Conservation (phyloP, 2,113 vertebrate species). For the Pedetes capensis region DNA sequence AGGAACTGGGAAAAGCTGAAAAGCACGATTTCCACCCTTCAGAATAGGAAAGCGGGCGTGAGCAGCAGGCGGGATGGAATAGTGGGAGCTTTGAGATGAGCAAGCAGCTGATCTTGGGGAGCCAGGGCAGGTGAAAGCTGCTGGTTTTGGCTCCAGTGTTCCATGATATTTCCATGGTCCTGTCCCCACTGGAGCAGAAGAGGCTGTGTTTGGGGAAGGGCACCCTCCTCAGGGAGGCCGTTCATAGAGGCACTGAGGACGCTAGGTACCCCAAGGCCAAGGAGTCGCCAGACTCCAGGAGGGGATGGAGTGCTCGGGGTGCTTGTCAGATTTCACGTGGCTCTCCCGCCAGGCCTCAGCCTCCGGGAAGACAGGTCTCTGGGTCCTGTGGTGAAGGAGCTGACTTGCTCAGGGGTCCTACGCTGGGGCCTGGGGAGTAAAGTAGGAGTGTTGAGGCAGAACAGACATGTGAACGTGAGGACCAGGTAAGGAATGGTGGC, state of each 20-base stretch:
- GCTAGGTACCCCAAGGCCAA: background rate
- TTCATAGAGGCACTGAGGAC: background rate
- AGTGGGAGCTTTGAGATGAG: background rate
- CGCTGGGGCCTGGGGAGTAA: background rate
- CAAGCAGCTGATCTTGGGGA: background rate
- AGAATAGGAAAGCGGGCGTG: rapidly evolving
- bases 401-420: background rate
- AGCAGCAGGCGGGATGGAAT: background rate
- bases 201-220: background rate
- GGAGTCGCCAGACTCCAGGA: background rate
- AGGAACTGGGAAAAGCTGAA: background rate
- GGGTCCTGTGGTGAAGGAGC: background rate
- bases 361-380: background rate
- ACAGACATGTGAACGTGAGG: rapidly evolving
- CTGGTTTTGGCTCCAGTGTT: rapidly evolving
- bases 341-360: background rate
- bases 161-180: background rate
- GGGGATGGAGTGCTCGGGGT: background rate
- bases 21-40: background rate
- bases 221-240: background rate
- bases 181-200: background rate
- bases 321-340: rapidly evolving
- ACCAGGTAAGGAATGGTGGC: background rate
- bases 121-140: background rate
- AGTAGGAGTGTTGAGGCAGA: background rate